A percentile compares a stretch with the other conserved stretches of the same genome.
These are phyloP conservation scores for Idaea straminata DNA, from an alignment of 2,888 invertebrate genomes.

Conservation along the genomic window DNA sequence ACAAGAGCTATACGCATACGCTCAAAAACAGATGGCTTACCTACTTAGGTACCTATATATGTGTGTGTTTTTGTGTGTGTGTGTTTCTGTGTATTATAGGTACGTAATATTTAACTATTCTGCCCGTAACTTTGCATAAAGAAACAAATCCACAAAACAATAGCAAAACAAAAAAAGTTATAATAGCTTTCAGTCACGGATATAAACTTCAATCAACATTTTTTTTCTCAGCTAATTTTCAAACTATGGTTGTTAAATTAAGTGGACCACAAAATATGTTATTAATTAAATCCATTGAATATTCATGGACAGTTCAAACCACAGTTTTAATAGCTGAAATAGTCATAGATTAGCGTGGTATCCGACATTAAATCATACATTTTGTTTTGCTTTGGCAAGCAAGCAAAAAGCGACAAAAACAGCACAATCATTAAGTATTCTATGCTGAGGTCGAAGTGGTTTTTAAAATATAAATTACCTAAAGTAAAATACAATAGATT, in stretches of 20 bases:
- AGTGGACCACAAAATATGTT: not conserved
- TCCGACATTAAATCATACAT: not conserved
- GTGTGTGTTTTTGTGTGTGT: too few species aligned
- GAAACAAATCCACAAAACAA: not conserved
- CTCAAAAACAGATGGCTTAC: too few species aligned
- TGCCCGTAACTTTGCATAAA: not conserved
- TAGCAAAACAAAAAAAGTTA: not conserved
- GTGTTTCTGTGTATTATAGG: too few species aligned
- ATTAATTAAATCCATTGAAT: not conserved
- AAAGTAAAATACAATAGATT: too few species aligned
- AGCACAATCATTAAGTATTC: not conserved
- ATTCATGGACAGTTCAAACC: not conserved
- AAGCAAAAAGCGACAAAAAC: not conserved
- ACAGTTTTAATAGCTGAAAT: not conserved
- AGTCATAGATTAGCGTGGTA: not conserved
- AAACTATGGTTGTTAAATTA: not conserved
- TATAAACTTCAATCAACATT: not conserved
- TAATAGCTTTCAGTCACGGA: conserved; percentile 1
- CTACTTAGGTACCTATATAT: too few species aligned
- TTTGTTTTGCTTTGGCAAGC: not conserved
- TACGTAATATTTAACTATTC: not conserved
- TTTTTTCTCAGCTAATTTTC: not conserved
- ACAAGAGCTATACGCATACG: too few species aligned
- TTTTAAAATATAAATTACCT: not conserved
- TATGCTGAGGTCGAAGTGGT: not conserved